phyloP scores from a whole-genome alignment of 2,888 invertebrate species.

The Cyrtodaria siliqua region DNA sequence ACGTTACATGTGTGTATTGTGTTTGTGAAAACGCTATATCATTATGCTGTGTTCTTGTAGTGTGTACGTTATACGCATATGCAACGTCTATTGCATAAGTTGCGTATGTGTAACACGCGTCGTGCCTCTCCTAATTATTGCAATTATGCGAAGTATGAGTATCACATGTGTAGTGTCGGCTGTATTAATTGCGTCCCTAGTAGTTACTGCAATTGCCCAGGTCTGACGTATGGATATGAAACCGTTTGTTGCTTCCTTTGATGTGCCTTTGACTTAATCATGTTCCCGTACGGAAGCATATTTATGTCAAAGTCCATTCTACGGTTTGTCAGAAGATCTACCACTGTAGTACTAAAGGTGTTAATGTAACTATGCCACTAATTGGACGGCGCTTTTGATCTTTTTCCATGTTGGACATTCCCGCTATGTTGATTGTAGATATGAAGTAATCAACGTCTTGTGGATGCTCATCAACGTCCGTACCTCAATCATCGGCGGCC shows the following conservation, averaged over 20 bases:
- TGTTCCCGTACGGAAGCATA: constrained; percentile 31
- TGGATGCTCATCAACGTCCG: constrained; percentile 17
- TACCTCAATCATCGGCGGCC: constrained; percentile 11
- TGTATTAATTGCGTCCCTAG: too few relatives aligned
- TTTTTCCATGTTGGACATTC: constrained; percentile 18
- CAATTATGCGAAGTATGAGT: too few relatives aligned
- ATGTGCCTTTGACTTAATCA: constrained; percentile 22
- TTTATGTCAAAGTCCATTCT: constrained; percentile 36
- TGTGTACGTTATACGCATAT: too few relatives aligned
- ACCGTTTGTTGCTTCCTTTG: constrained; percentile 31
- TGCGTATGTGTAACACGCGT: too few relatives aligned
- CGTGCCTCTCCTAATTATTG: too few relatives aligned
- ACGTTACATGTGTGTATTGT: too few relatives aligned
- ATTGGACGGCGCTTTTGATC: constrained; percentile 45
- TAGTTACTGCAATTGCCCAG: too few relatives aligned
- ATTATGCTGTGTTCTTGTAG: too few relatives aligned
- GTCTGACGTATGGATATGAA: not conserved
- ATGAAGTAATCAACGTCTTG: constrained; percentile 5
- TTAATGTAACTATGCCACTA: constrained; percentile 39
- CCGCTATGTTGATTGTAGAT: constrained; percentile 14
- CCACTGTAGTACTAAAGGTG: constrained; percentile 21
- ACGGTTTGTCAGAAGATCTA: not conserved
- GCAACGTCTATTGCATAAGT: too few relatives aligned
- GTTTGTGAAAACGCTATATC: too few relatives aligned
- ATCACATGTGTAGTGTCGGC: too few relatives aligned